A percentile compares a stretch with the other conserved stretches of the same genome.
Evolutionary conservation across 2,797 vertebrate genomes (phyloP).

Genomic region (Enteromius afrohamiltoni): DNA sequence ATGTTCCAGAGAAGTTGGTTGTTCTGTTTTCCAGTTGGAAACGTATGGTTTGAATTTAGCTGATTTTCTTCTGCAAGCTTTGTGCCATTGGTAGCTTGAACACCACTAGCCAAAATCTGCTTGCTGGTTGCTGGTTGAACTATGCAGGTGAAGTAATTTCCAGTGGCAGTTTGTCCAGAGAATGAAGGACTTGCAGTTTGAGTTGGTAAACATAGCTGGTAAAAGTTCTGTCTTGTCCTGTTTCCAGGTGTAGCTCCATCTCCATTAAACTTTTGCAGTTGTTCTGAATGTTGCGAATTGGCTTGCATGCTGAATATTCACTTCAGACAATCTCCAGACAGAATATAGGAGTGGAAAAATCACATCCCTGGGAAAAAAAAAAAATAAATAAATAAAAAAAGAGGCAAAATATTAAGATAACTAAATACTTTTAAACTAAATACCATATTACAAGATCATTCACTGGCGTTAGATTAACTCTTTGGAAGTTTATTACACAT

Average conservation of each 20-base stretch:
- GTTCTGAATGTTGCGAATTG: neutral
- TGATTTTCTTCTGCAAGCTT: neutral
- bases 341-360: conserved; percentile 4
- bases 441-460: neutral
- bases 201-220: neutral
- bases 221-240: neutral
- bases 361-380: conserved; percentile 1
- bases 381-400: too few species aligned
- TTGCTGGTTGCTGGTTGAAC: neutral
- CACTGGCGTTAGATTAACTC: neutral
- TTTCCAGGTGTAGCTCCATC: neutral
- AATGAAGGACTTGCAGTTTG: neutral
- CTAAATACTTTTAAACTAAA: neutral
- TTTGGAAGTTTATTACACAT: neutral
- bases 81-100: neutral
- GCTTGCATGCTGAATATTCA: conserved; percentile 29
- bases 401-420: neutral
- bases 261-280: neutral
- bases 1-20: neutral
- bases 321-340: neutral
- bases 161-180: neutral
- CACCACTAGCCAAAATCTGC: neutral
- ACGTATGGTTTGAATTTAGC: neutral
- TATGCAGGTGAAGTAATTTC: conserved; percentile 5
- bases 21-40: neutral